Evolutionary conservation across 2,113 vertebrate genomes (phyloP).

Genomic region (Syngnathoides biaculeatus): DNA sequence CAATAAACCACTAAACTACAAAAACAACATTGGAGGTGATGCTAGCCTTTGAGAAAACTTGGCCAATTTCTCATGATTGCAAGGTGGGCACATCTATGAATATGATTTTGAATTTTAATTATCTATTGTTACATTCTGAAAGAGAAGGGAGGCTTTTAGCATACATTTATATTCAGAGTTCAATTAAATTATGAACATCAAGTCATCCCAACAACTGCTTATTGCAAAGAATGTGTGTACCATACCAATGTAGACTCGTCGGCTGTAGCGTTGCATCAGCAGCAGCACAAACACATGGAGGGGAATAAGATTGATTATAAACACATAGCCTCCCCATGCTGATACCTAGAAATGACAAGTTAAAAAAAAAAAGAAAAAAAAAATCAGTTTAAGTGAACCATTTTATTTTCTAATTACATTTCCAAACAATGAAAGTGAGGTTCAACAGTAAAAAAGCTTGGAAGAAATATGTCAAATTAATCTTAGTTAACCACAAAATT

Average conservation of each 20-base stretch:
- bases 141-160: not conserved
- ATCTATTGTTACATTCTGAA: not conserved
- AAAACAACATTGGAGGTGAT: constrained; percentile 33
- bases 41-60: constrained; percentile 18
- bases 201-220: not conserved
- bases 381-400: constrained; percentile 8
- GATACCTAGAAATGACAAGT: constrained; percentile 78
- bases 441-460: not conserved
- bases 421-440: not conserved
- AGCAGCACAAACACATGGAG: constrained; percentile 96
- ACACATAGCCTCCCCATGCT: constrained; percentile 98
- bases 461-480: not conserved
- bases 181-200: not conserved
- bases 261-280: constrained; percentile 97
- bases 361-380: no score
- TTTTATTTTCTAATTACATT: not conserved
- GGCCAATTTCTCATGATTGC: constrained; percentile 20
- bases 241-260: constrained; percentile 96
- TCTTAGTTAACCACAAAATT: not conserved
- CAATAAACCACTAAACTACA: not conserved
- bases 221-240: not conserved
- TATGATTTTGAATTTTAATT: not conserved
- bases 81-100: not conserved
- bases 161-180: not conserved
- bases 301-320: constrained; percentile 98